These are phyloP conservation scores for Xanthia togata DNA, from an alignment of 2,888 invertebrate genomes.

Conservation along the genomic window DNA sequence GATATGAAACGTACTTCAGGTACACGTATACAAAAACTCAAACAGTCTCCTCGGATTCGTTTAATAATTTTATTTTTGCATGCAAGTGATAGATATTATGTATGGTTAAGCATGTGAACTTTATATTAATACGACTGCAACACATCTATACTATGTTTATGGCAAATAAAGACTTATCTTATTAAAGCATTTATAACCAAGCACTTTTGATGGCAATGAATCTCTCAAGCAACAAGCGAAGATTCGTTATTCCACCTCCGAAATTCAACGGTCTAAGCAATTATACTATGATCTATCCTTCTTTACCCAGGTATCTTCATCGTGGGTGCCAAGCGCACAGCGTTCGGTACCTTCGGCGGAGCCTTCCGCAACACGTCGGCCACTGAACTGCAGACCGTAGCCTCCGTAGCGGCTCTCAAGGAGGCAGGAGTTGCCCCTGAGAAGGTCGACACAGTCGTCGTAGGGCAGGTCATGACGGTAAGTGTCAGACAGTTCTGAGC, in stretches of 20 bases:
- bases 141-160: not conserved
- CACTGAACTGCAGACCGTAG: conserved; percentile 95
- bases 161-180: not conserved
- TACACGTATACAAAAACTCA: not conserved
- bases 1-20: no score
- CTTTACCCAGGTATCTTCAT: conserved; percentile 94
- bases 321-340: conserved; percentile 98
- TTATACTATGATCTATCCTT: not conserved
- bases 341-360: conserved; percentile 98
- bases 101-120: not conserved
- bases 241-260: no score
- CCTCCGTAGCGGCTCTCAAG: conserved; percentile 94
- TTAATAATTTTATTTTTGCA: not conserved
- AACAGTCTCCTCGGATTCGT: not conserved
- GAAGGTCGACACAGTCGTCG: conserved; percentile 95
- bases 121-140: not conserved
- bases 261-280: not conserved
- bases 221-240: not conserved
- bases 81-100: not conserved
- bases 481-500: conserved; percentile 73
- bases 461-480: conserved; percentile 97
- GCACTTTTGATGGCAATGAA: not conserved
- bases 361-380: conserved; percentile 93
- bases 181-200: not conserved
- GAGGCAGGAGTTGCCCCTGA: conserved; percentile 96